phyloP scores from a whole-genome alignment of 1,140 invertebrate genomes.

The Hylyphantes graminicola region DNA sequence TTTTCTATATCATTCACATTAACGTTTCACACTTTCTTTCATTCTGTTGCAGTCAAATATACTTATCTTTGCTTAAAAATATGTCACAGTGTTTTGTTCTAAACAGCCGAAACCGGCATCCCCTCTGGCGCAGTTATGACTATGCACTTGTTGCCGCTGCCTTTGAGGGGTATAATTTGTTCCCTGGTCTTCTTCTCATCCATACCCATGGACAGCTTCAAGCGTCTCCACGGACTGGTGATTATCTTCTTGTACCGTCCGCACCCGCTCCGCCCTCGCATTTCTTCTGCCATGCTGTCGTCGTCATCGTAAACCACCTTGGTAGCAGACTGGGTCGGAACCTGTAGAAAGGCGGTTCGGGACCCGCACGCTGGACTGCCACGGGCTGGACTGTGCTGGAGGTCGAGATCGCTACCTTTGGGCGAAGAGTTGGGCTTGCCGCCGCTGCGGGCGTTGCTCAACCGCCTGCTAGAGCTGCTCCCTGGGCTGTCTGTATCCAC shows the following conservation, averaged over 20 bases:
- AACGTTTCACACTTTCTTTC: too few species aligned
- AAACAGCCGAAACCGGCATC: conserved; percentile 8
- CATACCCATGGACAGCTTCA: conserved; percentile 26
- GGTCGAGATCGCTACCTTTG: neutral
- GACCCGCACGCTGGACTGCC: neutral
- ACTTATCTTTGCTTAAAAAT: too few species aligned
- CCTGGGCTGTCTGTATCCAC: conserved; percentile 54
- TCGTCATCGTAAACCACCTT: conserved; percentile 47
- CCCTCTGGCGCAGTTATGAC: conserved; percentile 53
- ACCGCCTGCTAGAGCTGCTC: conserved; percentile 24
- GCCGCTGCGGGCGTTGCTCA: conserved; percentile 13
- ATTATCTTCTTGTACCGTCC: conserved; percentile 29
- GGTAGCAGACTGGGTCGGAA: conserved; percentile 16
- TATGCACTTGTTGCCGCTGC: conserved; percentile 54
- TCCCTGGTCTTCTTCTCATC: conserved; percentile 29
- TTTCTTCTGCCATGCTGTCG: conserved; percentile 1
- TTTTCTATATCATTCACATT: too few species aligned
- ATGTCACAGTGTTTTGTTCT: too few species aligned
- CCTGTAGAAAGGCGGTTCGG: conserved; percentile 35
- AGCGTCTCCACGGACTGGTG: conserved; percentile 6
- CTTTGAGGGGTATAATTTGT: conserved; percentile 49
- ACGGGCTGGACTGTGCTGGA: neutral
- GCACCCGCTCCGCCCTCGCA: neutral
- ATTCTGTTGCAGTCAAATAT: too few species aligned
- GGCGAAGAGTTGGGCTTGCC: neutral